Base-by-base conservation (phyloP, 2,888 invertebrate genomes). In the Neoaliturus tenellus region DNA sequence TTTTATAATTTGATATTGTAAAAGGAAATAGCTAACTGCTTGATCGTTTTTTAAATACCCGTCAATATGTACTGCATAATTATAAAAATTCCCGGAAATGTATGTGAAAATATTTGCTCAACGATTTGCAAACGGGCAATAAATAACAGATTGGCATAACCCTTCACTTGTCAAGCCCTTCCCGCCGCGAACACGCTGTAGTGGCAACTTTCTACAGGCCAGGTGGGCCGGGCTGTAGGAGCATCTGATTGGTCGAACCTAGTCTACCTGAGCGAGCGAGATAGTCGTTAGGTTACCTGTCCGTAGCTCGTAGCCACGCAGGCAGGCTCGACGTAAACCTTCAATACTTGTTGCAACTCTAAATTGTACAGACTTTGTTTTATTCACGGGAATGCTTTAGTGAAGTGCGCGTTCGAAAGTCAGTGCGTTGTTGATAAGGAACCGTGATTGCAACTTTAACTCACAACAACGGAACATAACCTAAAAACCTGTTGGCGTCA, bases 241-340 rank as follows among this genome's bases (percentile, higher is more conserved):
- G 4, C 25, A 20, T 55, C 78, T 78, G 78, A 14, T 20, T 14
- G n/a, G 55, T n/a, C 35, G 78, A 55, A 51, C 78, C 78, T 78
- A 51, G 78, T 17, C 78, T 48, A 78, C 78, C 78, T 78, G 78
- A 78, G 78, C 14, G 78, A 73, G 78, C 17, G 28, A 78, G 78
- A 33, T 75, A 44, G 44, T 44, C 48, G 41, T 5, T 62, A 14
- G 62, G 62, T 44, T 75, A 75, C 73, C 73, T 75, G 73, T 35
- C 25, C 23, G 6, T 28, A 48, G 35, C 31, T 33, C 78, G 78
- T 23, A 31, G 78, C 78, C 78, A 78, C 78, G 78, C 78, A 78
- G 78, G 78, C 78, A 78, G 33, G 51, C 78, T 10, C 78, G 23
- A n/a, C n/a, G n/a, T n/a, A 48, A 51, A 78, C 17, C 20, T 1